phyloP scores from a whole-genome alignment of 2,797 vertebrate species.

The Poeciliopsis infans region DNA sequence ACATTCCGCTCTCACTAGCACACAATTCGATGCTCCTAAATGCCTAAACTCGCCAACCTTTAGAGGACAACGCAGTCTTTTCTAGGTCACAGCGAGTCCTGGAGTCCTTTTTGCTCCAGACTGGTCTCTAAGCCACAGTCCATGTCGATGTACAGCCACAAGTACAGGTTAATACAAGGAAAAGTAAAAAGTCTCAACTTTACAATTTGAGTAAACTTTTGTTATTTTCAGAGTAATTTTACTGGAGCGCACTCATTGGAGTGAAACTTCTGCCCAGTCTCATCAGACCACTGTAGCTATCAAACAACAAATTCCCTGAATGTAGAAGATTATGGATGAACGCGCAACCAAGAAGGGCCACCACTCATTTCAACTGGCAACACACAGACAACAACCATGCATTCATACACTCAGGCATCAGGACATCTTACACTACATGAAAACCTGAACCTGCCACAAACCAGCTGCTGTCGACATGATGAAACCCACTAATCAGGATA shows the following conservation, averaged over 20 bases:
- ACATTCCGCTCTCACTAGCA: conserved; percentile 18
- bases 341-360: neutral
- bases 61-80: conserved; percentile 15
- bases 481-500: neutral
- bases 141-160: neutral
- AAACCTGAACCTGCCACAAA: neutral
- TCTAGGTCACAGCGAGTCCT: conserved; percentile 22
- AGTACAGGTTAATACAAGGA: neutral
- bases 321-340: neutral
- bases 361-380: neutral
- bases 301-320: neutral
- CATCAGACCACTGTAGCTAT: neutral
- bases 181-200: too few relatives aligned
- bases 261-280: neutral
- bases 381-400: neutral
- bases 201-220: neutral
- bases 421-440: neutral
- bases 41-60: conserved; percentile 46
- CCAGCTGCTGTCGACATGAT: neutral
- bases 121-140: conserved; percentile 17
- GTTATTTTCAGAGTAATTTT: neutral
- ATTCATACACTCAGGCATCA: neutral
- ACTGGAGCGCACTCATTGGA: neutral
- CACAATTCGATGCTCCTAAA: conserved; percentile 39
- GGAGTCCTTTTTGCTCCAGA: conserved; percentile 40